Percentiles rank a stretch among this genome's conserved stretches.
Evolutionary conservation across 2,797 vertebrate species (phyloP).

Genomic region (Malurus leucopterus): DNA sequence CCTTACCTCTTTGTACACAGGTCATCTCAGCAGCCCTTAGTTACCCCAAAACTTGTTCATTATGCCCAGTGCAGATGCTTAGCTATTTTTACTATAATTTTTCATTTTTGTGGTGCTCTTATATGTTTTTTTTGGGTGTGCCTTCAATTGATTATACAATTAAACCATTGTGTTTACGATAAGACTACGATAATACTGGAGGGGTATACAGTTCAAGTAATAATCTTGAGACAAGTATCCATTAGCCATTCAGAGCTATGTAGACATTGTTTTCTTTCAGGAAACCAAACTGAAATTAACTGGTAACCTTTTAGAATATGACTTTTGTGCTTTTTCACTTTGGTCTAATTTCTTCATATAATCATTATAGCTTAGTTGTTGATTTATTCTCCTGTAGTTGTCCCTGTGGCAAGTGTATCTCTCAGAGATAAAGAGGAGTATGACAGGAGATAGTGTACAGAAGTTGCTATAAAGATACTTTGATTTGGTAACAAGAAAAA

Average conservation of each 20-base stretch:
- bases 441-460: background rate
- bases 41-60: background rate
- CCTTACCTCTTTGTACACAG: background rate
- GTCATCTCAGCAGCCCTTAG: background rate
- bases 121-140: background rate
- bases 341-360: background rate
- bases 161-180: background rate
- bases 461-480: background rate
- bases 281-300: background rate
- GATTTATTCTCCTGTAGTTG: background rate
- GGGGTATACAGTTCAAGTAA: background rate
- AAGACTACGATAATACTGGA: background rate
- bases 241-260: background rate
- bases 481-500: background rate
- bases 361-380: background rate
- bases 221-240: background rate
- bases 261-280: background rate
- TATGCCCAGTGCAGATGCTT: background rate
- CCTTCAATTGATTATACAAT: too few species aligned
- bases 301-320: background rate
- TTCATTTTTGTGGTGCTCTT: background rate
- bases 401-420: background rate
- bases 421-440: background rate
- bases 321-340: background rate
- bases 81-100: background rate